Base-by-base conservation (phyloP, 2,113 vertebrate genomes). In the Polyodon spathula region DNA sequence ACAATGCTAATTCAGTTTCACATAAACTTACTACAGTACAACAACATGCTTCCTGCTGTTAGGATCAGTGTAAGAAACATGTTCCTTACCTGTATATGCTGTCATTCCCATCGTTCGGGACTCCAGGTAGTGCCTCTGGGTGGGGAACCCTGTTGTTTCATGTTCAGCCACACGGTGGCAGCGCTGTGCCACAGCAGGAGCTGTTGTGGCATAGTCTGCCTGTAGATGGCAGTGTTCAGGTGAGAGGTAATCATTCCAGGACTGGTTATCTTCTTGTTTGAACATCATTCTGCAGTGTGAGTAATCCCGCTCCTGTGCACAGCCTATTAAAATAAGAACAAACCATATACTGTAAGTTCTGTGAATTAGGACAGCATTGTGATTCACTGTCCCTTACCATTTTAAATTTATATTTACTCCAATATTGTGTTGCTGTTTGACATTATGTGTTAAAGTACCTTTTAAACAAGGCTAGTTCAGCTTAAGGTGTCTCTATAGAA, bases 81-180 rank as follows among this genome's bases (percentile, higher is more conserved):
- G 48, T 50, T 50, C 55, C 73, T 68, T 4, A 88, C 85, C 85
- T 72, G 85, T 84, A 62, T 88, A 88, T 3, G 82, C 71, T 0
- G 83, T 84, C 83, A 88, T 86, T n/a, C 75, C 79, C 0, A 73
- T 9, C 57, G 76, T 63, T 4, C 78, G 78, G 1, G 76, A 69
- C 38, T 86, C 83, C 27, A 78, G 61, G n/a, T 82, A 84, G 0
- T 69, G 51, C 66, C 81, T 81, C 46, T 79, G 84, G 0, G 64
- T 50, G 17, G 69, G 41, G 14, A 72, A 16, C 52, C 16, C 76
- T 12, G 53, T 8, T 12, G 53, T 54, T 62, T 81, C 84, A n/a
- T 81, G 74, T 69, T 88, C 87, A 58, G 64, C 75, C 81, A 86
- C 78, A 65, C 81, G 85, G 53, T 78, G 79, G 72, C 82, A 88